Base-by-base conservation (phyloP, 1,140 invertebrate species). In the Palaemon carinicauda region DNA sequence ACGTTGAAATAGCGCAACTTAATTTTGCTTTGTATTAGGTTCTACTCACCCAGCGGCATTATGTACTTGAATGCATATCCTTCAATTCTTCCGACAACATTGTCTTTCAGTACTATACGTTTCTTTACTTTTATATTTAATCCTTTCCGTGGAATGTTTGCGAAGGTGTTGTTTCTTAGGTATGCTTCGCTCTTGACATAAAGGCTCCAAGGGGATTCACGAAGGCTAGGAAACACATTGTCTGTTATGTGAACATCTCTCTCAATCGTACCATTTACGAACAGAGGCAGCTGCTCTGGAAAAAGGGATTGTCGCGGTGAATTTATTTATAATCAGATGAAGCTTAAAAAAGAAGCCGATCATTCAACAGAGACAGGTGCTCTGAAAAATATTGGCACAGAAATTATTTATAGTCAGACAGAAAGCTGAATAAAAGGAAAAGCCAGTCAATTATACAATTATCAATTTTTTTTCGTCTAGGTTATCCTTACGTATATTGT, bases 171-270 rank as follows among this genome's bases (percentile, higher is more conserved):
- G 50, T n/a, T 29, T 0, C 15, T n/a, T 9, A 86, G 50, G n/a
- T 31, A 4, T 27, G 73, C 75, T 4, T 86, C 56, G 4, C 74
- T 65, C 7, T 73, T 33, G 3, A 86, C 83, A 9, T 27, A 19
- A 19, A 86, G 60, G 53, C 29, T 51, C 75, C 53, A 86, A 56
- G 83, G 83, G 33, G 83, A 86, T 1, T 5, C n/a, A 14, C 50
- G 15, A n/a, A 86, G 50, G 15, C 1, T 0, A 24, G 83, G 83
- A 53, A 86, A 86, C 12, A 15, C 79, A 60, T 86, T 86, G 74
- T 86, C 79, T 12, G n/a, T 29, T 12, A 86, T 79, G 54, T 73
- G 71, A 21, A 69, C 75, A 33, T 86, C 83, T 79, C 27, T 74
- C 33, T 3, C 29, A 24, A 80, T 71, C 50, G 10, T 79, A 4